Evolutionary conservation across 2,113 vertebrate species (phyloP), one percentile per base, ranked within the genome.

Genomic region (Lepus europaeus): DNA sequence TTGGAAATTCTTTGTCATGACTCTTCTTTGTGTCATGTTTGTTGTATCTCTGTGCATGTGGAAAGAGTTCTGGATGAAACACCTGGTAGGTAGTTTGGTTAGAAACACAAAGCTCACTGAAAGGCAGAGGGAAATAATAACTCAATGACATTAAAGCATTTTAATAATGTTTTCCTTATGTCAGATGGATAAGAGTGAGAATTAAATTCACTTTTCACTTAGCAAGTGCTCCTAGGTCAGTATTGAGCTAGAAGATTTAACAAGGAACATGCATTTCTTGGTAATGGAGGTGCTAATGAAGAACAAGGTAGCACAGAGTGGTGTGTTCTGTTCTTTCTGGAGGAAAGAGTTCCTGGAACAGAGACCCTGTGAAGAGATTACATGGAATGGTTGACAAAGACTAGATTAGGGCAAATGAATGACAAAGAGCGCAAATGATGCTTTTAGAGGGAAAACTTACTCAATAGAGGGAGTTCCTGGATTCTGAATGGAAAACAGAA

Each of bases 121-220:
- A 49, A 27, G 5, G 76, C 66, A 51, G 70, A 78, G 45, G 36
- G 10, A 72, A 84, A 91, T 73, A 94, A 96, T 90, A 93, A 93
- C 92, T 97, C 85, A 89, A 9, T 73, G 49, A 90, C 87, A 87
- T 74, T 94, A 79, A 86, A 96, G 51, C 31, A 20, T 73, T 78
- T 25, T 73, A 88, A 72, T 4, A 72, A 23, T 87, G 16, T 68
- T 79, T 88, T 93, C 92, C 23, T 91, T 95, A 33, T 87, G 27
- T 81, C 79, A 90, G n/a, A 53, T 88, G n/a, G 49, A 63, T 59
- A 59, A 77, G 77, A 82, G 45, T 29, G 53, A 90, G 61, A 79
- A 64, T 66, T 77, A 70, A 70, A 82, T 31, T 83, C 4, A 1
- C 7, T 84, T 84, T 84, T 59, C 53, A 39, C 9, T 76, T 72